A percentile compares a stretch with the other conserved stretches of the same genome.
phyloP scores from a whole-genome alignment of 2,113 vertebrate genomes.

The Clarias gariepinus region DNA sequence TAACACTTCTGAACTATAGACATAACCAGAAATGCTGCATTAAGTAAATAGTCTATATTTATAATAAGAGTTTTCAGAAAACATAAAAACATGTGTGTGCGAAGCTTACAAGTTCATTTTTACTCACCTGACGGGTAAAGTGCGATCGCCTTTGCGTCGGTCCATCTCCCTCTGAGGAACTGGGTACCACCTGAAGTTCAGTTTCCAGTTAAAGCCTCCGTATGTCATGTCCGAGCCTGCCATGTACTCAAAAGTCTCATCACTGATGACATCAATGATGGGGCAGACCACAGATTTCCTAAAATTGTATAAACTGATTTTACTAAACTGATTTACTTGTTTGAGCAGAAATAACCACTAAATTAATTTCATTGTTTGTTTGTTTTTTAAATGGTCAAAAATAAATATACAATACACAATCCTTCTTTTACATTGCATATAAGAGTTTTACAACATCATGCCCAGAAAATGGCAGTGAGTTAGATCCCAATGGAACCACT shows the following conservation, averaged over 20 bases:
- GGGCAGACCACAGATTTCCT: conserved; percentile 95
- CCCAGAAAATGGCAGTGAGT: neutral
- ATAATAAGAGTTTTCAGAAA: neutral
- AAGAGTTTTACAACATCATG: neutral
- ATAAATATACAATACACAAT: neutral
- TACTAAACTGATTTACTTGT: neutral
- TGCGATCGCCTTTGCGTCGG: conserved; percentile 93
- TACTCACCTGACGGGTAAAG: conserved; percentile 88
- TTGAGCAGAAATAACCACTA: neutral
- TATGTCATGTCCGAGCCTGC: conserved; percentile 99
- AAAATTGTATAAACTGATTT: conserved; percentile 45
- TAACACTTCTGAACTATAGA: neutral
- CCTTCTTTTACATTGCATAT: neutral
- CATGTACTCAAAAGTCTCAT: conserved; percentile 98
- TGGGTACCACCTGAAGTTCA: conserved; percentile 98
- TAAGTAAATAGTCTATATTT: neutral
- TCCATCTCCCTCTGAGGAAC: conserved; percentile 98
- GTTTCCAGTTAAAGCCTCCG: conserved; percentile 97
- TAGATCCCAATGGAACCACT: neutral
- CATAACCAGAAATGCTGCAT: neutral
- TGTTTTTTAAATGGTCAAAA: neutral
- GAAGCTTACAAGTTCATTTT: neutral
- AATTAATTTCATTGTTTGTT: neutral
- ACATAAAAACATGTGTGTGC: neutral
- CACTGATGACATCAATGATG: conserved; percentile 98